Percentiles rank a stretch among this genome's conserved stretches.
Evolutionary conservation across 2,113 vertebrate genomes (phyloP).

Genomic region (Apeltes quadracus): DNA sequence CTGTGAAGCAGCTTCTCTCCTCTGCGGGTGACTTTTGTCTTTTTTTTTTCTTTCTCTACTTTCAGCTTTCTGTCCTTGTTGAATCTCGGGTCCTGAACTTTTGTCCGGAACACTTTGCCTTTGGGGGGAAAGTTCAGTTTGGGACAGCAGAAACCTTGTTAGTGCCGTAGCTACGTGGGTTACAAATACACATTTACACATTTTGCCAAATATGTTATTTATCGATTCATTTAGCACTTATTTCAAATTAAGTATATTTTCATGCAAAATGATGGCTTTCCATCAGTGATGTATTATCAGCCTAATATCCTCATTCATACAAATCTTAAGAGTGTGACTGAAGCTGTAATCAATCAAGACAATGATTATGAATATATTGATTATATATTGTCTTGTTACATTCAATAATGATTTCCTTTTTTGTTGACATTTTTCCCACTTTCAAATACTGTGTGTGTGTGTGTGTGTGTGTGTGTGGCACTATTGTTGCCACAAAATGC

Average conservation of each 20-base stretch:
- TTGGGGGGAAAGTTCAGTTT: conserved; percentile 16
- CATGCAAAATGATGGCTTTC: not conserved
- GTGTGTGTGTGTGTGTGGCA: not conserved
- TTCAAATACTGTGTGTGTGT: not conserved
- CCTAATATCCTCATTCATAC: conserved; percentile 12
- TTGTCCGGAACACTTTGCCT: conserved; percentile 31
- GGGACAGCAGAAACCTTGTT: conserved; percentile 29
- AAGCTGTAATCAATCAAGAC: not conserved
- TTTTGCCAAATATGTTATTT: conserved; percentile 14
- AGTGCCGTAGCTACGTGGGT: not conserved
- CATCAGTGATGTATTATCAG: not conserved
- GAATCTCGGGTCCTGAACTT: conserved; percentile 22
- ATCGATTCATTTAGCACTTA: not conserved
- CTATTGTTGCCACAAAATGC: not conserved
- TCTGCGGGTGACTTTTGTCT: not conserved
- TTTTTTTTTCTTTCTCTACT: not conserved
- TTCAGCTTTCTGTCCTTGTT: not conserved
- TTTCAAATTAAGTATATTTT: not conserved
- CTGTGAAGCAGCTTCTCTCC: not conserved
- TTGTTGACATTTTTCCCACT: not conserved
- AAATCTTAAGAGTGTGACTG: conserved; percentile 6
- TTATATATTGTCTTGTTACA: not conserved
- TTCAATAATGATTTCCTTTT: not conserved
- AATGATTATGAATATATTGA: not conserved
- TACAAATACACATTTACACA: not conserved